Evolutionary conservation across 2,888 invertebrate species (phyloP), one percentile per base, ranked within the genome.

Genomic region (Strigamia transsilvanica): DNA sequence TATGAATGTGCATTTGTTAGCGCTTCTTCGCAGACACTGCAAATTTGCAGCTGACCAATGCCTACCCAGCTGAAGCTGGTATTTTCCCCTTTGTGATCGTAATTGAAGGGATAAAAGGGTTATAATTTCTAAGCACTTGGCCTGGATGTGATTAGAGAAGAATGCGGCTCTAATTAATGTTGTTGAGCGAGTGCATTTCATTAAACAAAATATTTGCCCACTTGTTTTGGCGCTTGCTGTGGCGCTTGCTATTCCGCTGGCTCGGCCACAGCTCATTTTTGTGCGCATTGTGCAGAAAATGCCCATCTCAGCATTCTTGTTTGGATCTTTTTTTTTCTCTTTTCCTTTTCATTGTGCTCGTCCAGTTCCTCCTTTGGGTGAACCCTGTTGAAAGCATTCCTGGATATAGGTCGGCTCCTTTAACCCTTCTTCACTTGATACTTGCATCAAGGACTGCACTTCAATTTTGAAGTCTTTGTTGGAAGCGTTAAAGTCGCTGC

Each of bases 331-430:
- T 32, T 23, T 32, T 23, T 32, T 73, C 12, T 73, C 13, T 32
- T 73, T 27, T 73, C 13, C 27, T 27, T 73, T 73, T 23, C 27
- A 27, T 27, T 73, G 73, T 73, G 32, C 23, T 61, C 61, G 21
- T 4, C 21, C 10, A n/a, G 46, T 46, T 10, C 61, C 61, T 21
- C 21, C 61, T 61, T 32, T 32, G 73, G 23, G 32, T 73, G 23
- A 73, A 73, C 73, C 61, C 18, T 61, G 6, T 32, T 73, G 73
- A 73, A 73, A 73, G 73, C 73, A 73, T 73, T 73, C 73, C 27
- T 73, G 27, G 73, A 15, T 73, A 32, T 73, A 15, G 27, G 73
- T 27, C 73, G 73, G 73, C 18, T 13, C 27, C 13, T 73, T 73
- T 73, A 27, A 73, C 23, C 73, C 32, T 27, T 73, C n/a, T 73